Base-by-base conservation (phyloP, 2,888 invertebrate species). In the Tenthredo livida region DNA sequence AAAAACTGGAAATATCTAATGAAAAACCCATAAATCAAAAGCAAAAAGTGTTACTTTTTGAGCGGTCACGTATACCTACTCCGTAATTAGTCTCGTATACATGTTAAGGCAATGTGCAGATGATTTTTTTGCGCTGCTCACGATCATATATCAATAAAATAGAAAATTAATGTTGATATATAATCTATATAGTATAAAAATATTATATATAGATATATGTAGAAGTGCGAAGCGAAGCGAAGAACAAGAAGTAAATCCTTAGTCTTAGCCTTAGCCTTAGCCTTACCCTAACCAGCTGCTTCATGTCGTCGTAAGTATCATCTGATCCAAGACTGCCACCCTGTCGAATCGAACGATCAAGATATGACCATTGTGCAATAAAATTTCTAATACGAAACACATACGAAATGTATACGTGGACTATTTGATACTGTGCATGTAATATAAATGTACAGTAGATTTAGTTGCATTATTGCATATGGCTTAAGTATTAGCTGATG, bases 301-400 rank as follows among this genome's bases (percentile, higher is more conserved):
- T 95, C 94, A 95, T 95, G 92, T 96, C 96, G 91, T 96, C 95
- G 91, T 95, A 96, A 85, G 95, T 95, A 92, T 96, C 96, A 87
- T 95, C 95, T 37, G 96, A 96, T 89, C 95, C 95, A 84, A 94
- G 92, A 91, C 96, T 96, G 92, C 95, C 95, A 86, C 94, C 95
- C 96, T 96, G 90, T 87, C 88, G 86, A 89, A 89, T 88, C 61
- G 80, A 80, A 54, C 17, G 77, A 77, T 77, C 77, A 54, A 61
- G 21, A 58, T 80, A 40, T 58, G 78, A 80, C 58, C 78, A 80
- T 21, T 61, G 80, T 61, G 40, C 21, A 80, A 80, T 58, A 21
- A 80, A 40, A 21, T 37, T 61, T 40, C 50, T 54, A 50, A 17
- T 67, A 67, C 67, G 21, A 61, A 61, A 25, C 25, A 12, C 25